These are phyloP conservation scores for Zoanthus gigantus DNA, from an alignment of 92 coral and sea anemone species.

Conservation along the genomic window DNA sequence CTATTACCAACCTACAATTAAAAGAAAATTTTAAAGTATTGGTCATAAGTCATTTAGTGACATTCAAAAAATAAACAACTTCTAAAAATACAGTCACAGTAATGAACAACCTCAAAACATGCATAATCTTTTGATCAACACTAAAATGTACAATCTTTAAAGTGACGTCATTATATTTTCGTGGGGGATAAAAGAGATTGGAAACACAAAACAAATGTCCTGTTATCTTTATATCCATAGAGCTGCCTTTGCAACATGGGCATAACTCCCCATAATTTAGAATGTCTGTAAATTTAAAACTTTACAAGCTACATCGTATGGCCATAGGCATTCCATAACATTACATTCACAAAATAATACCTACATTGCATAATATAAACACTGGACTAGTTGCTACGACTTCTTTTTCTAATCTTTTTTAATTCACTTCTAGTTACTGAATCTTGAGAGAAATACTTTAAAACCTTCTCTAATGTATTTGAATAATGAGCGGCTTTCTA, in stretches of 20 bases:
- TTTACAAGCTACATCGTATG: too few species aligned
- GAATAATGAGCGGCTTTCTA: neutral
- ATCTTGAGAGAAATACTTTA: neutral
- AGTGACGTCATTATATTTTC: conserved; percentile 6
- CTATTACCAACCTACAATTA: neutral
- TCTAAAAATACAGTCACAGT: too few species aligned
- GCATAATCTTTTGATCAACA: too few species aligned
- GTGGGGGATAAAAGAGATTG: neutral
- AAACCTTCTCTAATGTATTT: neutral
- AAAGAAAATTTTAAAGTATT: too few species aligned
- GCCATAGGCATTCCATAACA: too few species aligned
- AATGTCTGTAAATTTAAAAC: neutral
- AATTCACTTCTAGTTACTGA: neutral
- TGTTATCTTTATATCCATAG: neutral
- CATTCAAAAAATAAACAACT: too few species aligned
- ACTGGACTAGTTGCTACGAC: neutral
- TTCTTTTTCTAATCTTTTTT: neutral
- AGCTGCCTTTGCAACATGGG: neutral
- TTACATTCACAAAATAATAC: too few species aligned
- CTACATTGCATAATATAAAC: neutral
- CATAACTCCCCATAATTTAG: neutral
- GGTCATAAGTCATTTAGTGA: too few species aligned
- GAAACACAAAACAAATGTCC: neutral
- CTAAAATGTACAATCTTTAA: neutral
- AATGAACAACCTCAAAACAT: too few species aligned